A percentile compares a stretch with the other conserved stretches of the same genome.
Conservation (phyloP, 2,888 invertebrate genomes). For the Standfussiana lucernea region DNA sequence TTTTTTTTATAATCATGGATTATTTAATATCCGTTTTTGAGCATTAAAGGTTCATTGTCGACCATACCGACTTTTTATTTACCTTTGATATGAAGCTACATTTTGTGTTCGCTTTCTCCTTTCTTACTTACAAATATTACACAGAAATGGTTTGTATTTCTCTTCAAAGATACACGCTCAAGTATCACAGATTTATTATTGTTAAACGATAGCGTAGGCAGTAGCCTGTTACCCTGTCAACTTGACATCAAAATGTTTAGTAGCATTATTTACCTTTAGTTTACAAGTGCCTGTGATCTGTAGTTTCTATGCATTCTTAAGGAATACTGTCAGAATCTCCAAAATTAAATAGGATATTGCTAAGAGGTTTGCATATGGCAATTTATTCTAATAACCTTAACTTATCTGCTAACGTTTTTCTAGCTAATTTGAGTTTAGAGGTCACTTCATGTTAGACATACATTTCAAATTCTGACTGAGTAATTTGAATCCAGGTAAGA, state of each 20-base stretch:
- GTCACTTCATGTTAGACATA: background rate
- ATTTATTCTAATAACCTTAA: background rate
- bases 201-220: constrained; percentile 76
- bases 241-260: constrained; percentile 67
- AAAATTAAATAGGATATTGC: background rate
- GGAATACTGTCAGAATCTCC: background rate
- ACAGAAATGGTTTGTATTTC: constrained; percentile 34
- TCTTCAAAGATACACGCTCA: constrained; percentile 44
- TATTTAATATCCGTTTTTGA: background rate
- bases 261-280: constrained; percentile 64
- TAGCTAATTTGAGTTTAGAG: background rate
- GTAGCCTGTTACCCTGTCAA: constrained; percentile 72
- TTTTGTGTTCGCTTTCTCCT: constrained; percentile 35
- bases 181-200: constrained; percentile 54
- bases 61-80: constrained; percentile 11
- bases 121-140: constrained; percentile 18
- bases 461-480: background rate
- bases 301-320: constrained; percentile 9
- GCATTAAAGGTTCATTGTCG: background rate
- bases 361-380: background rate
- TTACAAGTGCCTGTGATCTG: constrained; percentile 44
- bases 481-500: background rate
- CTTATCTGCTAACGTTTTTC: background rate
- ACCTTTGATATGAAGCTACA: constrained; percentile 9
- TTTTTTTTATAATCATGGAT: background rate